Percentiles rank a stretch among this genome's conserved stretches.
These are phyloP conservation scores for Siphamia tubifer DNA, from an alignment of 2,113 vertebrate species.

Conservation along the genomic window DNA sequence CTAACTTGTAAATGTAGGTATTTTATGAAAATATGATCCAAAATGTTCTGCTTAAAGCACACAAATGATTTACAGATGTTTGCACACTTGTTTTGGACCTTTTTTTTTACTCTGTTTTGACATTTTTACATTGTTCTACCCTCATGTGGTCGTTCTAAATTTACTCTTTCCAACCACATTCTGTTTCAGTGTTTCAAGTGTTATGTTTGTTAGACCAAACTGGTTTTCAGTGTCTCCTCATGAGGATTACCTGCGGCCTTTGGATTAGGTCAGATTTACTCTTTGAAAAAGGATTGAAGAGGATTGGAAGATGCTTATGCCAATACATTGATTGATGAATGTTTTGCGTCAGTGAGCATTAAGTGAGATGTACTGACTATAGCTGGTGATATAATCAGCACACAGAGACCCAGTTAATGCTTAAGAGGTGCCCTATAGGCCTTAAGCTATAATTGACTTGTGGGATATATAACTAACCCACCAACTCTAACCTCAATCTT, in stretches of 20 bases:
- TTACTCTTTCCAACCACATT: not conserved
- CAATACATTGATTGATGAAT: constrained; percentile 24
- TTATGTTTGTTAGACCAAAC: not conserved
- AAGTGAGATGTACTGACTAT: not conserved
- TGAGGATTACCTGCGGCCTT: constrained; percentile 31
- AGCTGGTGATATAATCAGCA: constrained; percentile 25
- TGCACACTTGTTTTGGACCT: not conserved
- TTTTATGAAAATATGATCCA: not conserved
- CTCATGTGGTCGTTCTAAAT: not conserved
- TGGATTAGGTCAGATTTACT: constrained; percentile 40
- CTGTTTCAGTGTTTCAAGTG: not conserved
- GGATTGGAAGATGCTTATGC: constrained; percentile 42
- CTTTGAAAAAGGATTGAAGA: constrained; percentile 26
- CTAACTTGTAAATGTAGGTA: constrained; percentile 19
- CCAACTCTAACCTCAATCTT: not conserved
- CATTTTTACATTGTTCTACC: not conserved
- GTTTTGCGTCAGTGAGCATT: constrained; percentile 50
- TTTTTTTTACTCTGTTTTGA: too few relatives aligned
- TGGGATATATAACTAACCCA: not conserved
- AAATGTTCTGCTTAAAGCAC: not conserved
- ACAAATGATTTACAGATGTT: not conserved
- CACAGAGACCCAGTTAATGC: constrained; percentile 18
- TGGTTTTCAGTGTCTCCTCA: not conserved
- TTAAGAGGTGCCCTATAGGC: not conserved
- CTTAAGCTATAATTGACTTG: not conserved